Evolutionary conservation across 2,113 vertebrate species (phyloP), one percentile per base, ranked within the genome.

Genomic region (Tursiops truncatus): DNA sequence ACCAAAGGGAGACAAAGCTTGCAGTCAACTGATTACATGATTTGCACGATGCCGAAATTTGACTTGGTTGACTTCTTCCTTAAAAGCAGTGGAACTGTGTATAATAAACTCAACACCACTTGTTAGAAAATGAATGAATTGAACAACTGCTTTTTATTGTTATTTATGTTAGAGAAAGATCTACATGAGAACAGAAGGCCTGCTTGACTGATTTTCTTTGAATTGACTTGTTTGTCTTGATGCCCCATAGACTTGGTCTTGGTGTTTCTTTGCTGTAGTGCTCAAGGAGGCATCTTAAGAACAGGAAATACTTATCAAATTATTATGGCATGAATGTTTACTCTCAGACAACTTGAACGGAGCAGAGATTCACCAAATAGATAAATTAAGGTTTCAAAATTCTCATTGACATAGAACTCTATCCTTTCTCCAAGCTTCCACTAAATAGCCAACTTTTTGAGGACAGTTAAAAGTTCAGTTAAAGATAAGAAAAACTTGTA

Each of bases 401-500:
- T 95, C 81, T 89, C 68, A 74, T 21, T 26, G 73, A 23, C 17
- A 68, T 20, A 33, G 11, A 74, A 67, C 18, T 95, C 18, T 63
- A 28, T 26, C 38, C 71, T 96, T 65, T 65, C 9, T 18, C 5
- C 38, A 85, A 63, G 47, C 0, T 84, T 95, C 53, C 38, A 87
- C 17, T 79, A 74, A 62, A 63, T 53, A 47, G 80, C 1, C 56
- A 44, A 31, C 23, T 82, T 81, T 67, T 85, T 62, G 8, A 80
- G 28, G 36, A 44, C 11, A 56, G 21, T 89, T 80, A 80, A 80
- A 89, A 70, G 25, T 89, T 31, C 8, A 63, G 58, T 62, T 36
- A 92, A 83, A 87, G 33, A 67, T 17, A 93, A 79, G 81, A 44
- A 89, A 96, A 73, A 67, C 17, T 12, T 96, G 9, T 60, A 86